Conservation (phyloP, 2,113 vertebrate genomes). For the Perognathus longimembris region DNA sequence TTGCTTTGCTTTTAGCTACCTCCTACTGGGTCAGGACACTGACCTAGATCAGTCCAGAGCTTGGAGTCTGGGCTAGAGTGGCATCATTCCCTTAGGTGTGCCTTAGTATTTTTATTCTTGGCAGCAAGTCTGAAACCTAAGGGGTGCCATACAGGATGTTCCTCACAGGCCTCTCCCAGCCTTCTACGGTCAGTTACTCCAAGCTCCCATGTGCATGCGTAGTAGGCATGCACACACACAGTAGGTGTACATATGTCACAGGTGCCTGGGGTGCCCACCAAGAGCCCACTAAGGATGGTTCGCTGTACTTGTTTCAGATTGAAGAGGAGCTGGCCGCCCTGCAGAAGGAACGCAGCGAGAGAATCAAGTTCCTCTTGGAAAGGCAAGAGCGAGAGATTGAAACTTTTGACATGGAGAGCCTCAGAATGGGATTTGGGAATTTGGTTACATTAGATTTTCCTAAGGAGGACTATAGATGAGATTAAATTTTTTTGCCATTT, state of each 20-base stretch:
- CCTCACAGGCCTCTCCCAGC: not conserved
- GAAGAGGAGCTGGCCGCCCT: slow-evolving; percentile 98
- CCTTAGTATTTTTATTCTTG: not conserved
- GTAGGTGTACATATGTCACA: too few species aligned
- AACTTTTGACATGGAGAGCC: slow-evolving; percentile 97
- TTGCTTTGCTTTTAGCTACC: slow-evolving; percentile 1
- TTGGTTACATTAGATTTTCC: slow-evolving; percentile 95
- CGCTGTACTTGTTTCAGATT: slow-evolving; percentile 89
- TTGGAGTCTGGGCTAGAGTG: not conserved
- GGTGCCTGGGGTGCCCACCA: too few species aligned
- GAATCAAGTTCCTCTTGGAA: slow-evolving; percentile 96
- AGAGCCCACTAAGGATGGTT: not conserved
- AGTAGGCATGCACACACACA: too few species aligned
- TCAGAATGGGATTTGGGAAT: slow-evolving; percentile 97
- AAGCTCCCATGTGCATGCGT: accelerated
- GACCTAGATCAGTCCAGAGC: slow-evolving; percentile 47
- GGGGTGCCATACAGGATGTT: not conserved
- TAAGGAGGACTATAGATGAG: slow-evolving; percentile 99
- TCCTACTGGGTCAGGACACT: slow-evolving; percentile 40
- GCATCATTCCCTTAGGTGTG: not conserved
- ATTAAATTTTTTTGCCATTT: slow-evolving; percentile 88
- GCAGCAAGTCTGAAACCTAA: slow-evolving; percentile 17
- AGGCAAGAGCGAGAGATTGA: slow-evolving; percentile 97
- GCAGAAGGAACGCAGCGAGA: slow-evolving; percentile 98
- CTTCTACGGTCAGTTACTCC: accelerated